Evolutionary conservation across 2,888 invertebrate species (phyloP).

Genomic region (Caenorhabditis uteleia): DNA sequence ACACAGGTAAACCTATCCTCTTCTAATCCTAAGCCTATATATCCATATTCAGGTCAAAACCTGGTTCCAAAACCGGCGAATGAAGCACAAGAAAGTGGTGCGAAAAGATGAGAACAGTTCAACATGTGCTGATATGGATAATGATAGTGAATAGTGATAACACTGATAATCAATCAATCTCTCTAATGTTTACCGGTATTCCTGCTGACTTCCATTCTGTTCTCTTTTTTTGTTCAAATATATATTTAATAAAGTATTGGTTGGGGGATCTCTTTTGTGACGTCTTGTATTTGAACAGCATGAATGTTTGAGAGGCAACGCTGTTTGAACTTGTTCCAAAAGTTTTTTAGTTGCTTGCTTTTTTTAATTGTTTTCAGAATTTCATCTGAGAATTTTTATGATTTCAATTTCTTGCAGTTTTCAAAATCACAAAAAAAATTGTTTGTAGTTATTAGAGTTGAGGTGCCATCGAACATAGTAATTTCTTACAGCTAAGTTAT

Average conservation of each 20-base stretch:
- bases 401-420: neutral
- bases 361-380: neutral
- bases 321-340: neutral
- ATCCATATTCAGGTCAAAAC: conserved; percentile 82
- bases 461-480: too few relatives aligned
- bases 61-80: conserved; percentile 95
- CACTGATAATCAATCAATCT: conserved; percentile 1
- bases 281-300: too few relatives aligned
- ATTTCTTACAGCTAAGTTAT: too few relatives aligned
- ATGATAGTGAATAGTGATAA: conserved; percentile 24
- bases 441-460: too few relatives aligned
- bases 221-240: neutral
- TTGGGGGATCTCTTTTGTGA: neutral
- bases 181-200: neutral
- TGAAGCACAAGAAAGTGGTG: conserved; percentile 93
- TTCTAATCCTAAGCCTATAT: neutral
- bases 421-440: too few relatives aligned
- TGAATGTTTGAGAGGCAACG: neutral
- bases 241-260: conserved; percentile 1
- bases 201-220: neutral
- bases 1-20: conserved; percentile 58
- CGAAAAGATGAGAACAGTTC: conserved; percentile 68
- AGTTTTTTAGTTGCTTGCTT: neutral
- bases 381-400: neutral
- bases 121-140: conserved; percentile 23